These are phyloP conservation scores for Gouania willdenowi DNA, from an alignment of 2,797 vertebrate genomes.

Conservation along the genomic window DNA sequence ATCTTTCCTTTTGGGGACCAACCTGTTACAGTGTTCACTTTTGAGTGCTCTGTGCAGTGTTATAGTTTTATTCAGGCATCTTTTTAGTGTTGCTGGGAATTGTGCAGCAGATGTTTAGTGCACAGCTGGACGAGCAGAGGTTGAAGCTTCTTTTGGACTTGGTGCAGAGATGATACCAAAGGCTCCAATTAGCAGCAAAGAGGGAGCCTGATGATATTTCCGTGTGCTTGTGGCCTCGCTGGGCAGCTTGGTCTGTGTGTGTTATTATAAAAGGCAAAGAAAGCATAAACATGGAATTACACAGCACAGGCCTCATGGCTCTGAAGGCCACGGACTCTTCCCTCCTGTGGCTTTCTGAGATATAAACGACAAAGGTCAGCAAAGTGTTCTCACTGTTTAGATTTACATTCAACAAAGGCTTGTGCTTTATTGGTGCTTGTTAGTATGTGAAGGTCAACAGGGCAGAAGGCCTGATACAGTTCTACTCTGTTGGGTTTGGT, in stretches of 20 bases:
- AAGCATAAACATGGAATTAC: slow-evolving; percentile 78
- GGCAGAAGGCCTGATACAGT: slow-evolving; percentile 8
- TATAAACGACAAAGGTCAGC: slow-evolving; percentile 55
- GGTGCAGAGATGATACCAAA: slow-evolving; percentile 65
- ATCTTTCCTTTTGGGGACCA: no score
- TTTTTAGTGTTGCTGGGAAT: no score
- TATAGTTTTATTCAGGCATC: no score
- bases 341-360: slow-evolving; percentile 51
- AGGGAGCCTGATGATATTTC: slow-evolving; percentile 75
- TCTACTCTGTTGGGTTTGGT: slow-evolving; percentile 31
- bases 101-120: neutral
- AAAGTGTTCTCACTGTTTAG: slow-evolving; percentile 36
- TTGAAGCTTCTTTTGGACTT: slow-evolving; percentile 34
- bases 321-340: slow-evolving; percentile 63
- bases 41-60: no score
- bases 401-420: slow-evolving; percentile 1
- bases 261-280: slow-evolving; percentile 80
- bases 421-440: slow-evolving; percentile 42
- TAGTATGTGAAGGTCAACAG: slow-evolving; percentile 45
- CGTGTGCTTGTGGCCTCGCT: slow-evolving; percentile 73
- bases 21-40: no score
- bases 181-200: slow-evolving; percentile 75
- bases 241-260: slow-evolving; percentile 54
- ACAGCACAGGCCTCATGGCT: slow-evolving; percentile 64
- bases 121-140: slow-evolving; percentile 3